Evolutionary conservation across 2,113 vertebrate genomes (phyloP).

Genomic region (Cyanocitta stelleri): DNA sequence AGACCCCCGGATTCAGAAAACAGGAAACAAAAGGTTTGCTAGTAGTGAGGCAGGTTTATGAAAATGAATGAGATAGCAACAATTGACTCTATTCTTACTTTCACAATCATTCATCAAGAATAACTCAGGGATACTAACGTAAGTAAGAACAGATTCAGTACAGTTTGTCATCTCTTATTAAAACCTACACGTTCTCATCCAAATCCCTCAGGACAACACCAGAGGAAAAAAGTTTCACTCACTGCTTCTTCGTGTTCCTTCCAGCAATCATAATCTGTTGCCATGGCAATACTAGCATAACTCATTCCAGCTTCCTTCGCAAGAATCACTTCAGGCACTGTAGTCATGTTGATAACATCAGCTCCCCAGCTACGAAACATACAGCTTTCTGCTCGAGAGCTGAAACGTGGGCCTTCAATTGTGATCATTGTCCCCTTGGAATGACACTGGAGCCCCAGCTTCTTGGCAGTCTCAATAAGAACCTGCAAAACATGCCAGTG

Average conservation of each 20-base stretch:
- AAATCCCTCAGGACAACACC: background rate
- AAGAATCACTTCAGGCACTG: slow-evolving; percentile 93
- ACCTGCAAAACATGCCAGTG: slow-evolving; percentile 69
- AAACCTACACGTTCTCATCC: background rate
- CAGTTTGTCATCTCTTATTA: background rate
- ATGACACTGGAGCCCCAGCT: slow-evolving; percentile 87
- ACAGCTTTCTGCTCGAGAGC: slow-evolving; percentile 89
- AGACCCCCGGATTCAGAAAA: background rate
- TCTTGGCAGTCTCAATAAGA: slow-evolving; percentile 83
- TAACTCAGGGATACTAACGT: background rate
- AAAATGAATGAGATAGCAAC: background rate
- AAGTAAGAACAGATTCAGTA: background rate
- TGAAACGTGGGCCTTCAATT: slow-evolving; percentile 94
- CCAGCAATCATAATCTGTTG: slow-evolving; percentile 98
- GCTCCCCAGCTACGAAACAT: slow-evolving; percentile 93
- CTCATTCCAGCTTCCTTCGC: slow-evolving; percentile 93
- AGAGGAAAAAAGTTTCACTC: slow-evolving; percentile 54
- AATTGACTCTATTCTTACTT: background rate
- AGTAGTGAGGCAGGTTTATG: background rate
- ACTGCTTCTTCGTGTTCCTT: slow-evolving; percentile 95
- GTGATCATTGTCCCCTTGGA: slow-evolving; percentile 87
- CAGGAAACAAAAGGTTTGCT: background rate
- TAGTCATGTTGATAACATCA: slow-evolving; percentile 98
- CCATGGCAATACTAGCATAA: slow-evolving; percentile 96
- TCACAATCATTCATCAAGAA: background rate